These are phyloP conservation scores for Stomorhina lunata DNA, from an alignment of 2,888 invertebrate genomes.

Conservation along the genomic window DNA sequence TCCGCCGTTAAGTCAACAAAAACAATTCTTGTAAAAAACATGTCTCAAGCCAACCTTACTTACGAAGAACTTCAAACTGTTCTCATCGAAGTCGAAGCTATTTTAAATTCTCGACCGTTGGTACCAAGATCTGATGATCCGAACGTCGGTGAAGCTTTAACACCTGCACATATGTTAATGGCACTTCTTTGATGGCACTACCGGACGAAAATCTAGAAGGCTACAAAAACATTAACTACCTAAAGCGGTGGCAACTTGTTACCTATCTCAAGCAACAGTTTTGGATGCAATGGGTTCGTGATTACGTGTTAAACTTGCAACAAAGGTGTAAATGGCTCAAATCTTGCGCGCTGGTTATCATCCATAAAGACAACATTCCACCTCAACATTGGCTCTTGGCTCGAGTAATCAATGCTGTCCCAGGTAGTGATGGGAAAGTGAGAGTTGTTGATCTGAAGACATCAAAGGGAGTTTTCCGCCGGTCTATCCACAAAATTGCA, in stretches of 20 bases:
- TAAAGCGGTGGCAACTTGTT: slow-evolving; percentile 55
- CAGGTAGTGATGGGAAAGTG: slow-evolving; percentile 51
- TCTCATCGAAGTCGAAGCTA: slow-evolving; percentile 63
- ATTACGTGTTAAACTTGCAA: slow-evolving; percentile 54
- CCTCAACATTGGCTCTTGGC: slow-evolving; percentile 61
- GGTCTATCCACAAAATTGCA: slow-evolving; percentile 43
- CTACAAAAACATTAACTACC: slow-evolving; percentile 8
- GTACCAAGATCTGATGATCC: slow-evolving; percentile 60
- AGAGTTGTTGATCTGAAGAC: slow-evolving; percentile 55
- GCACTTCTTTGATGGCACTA: slow-evolving; percentile 43
- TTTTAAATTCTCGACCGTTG: slow-evolving; percentile 68
- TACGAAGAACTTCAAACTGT: slow-evolving; percentile 63
- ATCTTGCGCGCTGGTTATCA: slow-evolving; percentile 39
- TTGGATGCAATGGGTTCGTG: slow-evolving; percentile 54
- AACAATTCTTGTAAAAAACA: slow-evolving; percentile 52
- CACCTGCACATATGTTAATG: slow-evolving; percentile 62
- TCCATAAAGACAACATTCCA: slow-evolving; percentile 60
- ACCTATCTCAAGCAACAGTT: slow-evolving; percentile 58
- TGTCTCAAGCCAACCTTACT: slow-evolving; percentile 45
- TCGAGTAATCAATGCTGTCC: slow-evolving; percentile 22
- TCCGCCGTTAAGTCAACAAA: too few relatives aligned
- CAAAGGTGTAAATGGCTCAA: slow-evolving; percentile 49
- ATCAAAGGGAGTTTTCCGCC: slow-evolving; percentile 18
- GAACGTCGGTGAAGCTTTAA: slow-evolving; percentile 64
- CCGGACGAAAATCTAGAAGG: slow-evolving; percentile 37